A percentile compares a stretch with the other conserved stretches of the same genome.
phyloP scores from a whole-genome alignment of 2,888 invertebrate genomes.

The Tetanocera ferruginea region DNA sequence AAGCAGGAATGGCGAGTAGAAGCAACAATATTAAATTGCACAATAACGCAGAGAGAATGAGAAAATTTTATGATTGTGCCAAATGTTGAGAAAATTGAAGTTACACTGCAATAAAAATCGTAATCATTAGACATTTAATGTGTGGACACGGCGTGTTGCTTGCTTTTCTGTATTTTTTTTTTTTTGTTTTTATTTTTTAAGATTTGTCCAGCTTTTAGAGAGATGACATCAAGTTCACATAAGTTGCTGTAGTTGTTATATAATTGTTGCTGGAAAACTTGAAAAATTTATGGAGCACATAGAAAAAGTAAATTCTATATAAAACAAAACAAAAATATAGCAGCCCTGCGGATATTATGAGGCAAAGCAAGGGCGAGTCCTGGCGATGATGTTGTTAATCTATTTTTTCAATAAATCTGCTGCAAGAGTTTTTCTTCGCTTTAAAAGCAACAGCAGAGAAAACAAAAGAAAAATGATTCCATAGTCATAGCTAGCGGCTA shows the following conservation, averaged over 20 bases:
- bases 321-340: background rate
- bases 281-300: background rate
- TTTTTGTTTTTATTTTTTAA: no score
- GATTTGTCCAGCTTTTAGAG: no score
- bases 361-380: slow-evolving; percentile 18
- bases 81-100: background rate
- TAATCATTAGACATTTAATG: no score
- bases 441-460: background rate
- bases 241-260: no score
- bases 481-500: background rate
- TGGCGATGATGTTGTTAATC: slow-evolving; percentile 33
- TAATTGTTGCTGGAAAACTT: background rate
- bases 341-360: background rate
- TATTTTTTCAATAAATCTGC: slow-evolving; percentile 36
- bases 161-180: no score
- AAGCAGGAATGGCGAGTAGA: background rate
- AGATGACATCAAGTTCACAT: no score
- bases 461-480: background rate
- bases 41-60: no score
- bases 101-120: no score
- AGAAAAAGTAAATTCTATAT: background rate
- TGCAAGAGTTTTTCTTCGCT: background rate
- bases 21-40: background rate
- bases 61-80: background rate
- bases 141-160: no score